These are phyloP conservation scores for Heteronetta atricapilla DNA, from an alignment of 2,113 vertebrate genomes.

Conservation along the genomic window DNA sequence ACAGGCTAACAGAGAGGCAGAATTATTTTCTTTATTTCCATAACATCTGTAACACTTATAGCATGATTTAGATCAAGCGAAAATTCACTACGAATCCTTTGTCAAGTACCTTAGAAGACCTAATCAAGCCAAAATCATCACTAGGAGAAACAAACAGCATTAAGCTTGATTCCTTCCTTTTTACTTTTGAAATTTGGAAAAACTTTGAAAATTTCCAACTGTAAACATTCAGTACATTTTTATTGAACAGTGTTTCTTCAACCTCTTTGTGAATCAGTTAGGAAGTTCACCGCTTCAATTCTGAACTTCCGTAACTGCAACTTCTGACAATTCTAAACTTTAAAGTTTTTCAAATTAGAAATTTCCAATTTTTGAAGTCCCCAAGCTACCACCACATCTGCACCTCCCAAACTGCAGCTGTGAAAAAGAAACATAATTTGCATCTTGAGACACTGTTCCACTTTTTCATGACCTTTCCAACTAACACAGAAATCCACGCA, in stretches of 20 bases:
- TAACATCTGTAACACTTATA: neutral
- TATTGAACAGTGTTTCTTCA: neutral
- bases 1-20: neutral
- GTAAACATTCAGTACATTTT: neutral
- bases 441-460: too few relatives aligned
- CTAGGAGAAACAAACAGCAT: neutral
- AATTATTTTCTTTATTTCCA: rapidly evolving
- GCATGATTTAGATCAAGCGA: neutral
- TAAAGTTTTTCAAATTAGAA: too few relatives aligned
- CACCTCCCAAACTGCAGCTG: rapidly evolving
- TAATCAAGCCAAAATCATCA: neutral
- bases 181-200: rapidly evolving
- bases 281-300: neutral
- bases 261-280: neutral
- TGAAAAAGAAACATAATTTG: neutral
- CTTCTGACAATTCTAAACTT: neutral
- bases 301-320: neutral
- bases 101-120: neutral
- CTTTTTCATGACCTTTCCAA: neutral
- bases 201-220: neutral
- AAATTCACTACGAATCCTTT: neutral
- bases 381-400: neutral
- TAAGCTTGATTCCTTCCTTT: neutral
- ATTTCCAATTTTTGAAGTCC: too few relatives aligned
- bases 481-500: neutral